These are phyloP conservation scores for Camptogramma bilineatum DNA, from an alignment of 2,888 invertebrate genomes.

Conservation along the genomic window DNA sequence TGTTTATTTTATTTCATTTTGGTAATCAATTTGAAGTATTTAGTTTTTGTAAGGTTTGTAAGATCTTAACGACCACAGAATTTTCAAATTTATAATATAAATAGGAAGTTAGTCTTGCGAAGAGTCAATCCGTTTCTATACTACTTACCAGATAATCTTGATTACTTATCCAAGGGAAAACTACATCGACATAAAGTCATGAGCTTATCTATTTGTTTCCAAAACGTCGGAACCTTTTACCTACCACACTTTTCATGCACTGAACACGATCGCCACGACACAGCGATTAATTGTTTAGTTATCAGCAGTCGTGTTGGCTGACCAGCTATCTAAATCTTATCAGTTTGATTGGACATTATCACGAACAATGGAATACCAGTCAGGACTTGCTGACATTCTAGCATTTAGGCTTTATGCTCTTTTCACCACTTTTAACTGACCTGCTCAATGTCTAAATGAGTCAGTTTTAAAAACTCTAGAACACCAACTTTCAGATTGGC, in stretches of 20 bases:
- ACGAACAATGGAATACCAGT: conserved; percentile 41
- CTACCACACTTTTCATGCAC: conserved; percentile 6
- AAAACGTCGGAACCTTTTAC: neutral
- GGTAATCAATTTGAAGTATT: too few relatives aligned
- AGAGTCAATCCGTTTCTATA: too few relatives aligned
- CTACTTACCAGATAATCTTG: too few relatives aligned
- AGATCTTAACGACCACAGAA: too few relatives aligned
- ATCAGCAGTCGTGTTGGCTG: conserved; percentile 21
- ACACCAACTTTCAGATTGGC: neutral
- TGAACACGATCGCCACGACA: conserved; percentile 11
- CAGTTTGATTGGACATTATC: conserved; percentile 52
- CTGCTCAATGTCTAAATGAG: conserved; percentile 8
- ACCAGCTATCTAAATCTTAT: conserved; percentile 42
- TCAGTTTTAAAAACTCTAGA: neutral
- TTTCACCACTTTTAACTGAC: conserved; percentile 4
- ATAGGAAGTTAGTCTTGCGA: too few relatives aligned
- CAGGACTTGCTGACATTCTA: conserved; percentile 40
- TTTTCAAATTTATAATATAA: too few relatives aligned
- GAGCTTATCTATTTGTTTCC: neutral
- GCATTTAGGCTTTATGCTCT: conserved; percentile 9
- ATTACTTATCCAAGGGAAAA: too few relatives aligned
- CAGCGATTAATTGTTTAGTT: conserved; percentile 30
- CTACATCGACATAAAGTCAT: neutral
- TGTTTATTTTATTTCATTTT: too few relatives aligned
- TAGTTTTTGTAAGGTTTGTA: too few relatives aligned